Conservation (phyloP, 1,140 invertebrate species). For the Tetramorium alpestre region DNA sequence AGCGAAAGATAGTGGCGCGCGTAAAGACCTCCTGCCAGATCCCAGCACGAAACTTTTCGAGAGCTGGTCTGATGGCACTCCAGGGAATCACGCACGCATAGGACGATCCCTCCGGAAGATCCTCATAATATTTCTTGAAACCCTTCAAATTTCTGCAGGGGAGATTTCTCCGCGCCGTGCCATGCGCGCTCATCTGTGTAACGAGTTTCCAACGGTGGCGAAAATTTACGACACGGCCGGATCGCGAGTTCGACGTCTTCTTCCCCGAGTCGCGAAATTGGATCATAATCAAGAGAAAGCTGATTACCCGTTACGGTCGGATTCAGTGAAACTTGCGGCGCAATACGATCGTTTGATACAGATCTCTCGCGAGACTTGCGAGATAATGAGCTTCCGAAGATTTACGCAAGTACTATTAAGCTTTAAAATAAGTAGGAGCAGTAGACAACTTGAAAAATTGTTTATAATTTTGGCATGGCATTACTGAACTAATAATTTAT, state of each 20-base stretch:
- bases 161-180: slow-evolving; percentile 42
- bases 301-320: slow-evolving; percentile 20
- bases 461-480: background rate
- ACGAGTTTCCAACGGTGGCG: slow-evolving; percentile 37
- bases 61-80: slow-evolving; percentile 67
- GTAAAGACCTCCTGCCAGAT: slow-evolving; percentile 46
- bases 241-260: slow-evolving; percentile 50
- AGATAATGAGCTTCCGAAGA: background rate
- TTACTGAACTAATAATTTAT: background rate
- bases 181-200: slow-evolving; percentile 25
- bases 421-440: background rate
- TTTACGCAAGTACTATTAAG: background rate
- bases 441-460: background rate
- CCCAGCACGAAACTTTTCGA: slow-evolving; percentile 67
- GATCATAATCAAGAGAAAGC: slow-evolving; percentile 22
- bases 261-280: slow-evolving; percentile 30
- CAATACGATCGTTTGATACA: background rate
- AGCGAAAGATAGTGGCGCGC: slow-evolving; percentile 52
- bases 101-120: slow-evolving; percentile 38
- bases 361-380: background rate
- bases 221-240: slow-evolving; percentile 59
- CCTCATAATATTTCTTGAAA: slow-evolving; percentile 70
- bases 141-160: slow-evolving; percentile 63
- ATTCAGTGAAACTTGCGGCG: slow-evolving; percentile 7
- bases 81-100: slow-evolving; percentile 62